A percentile compares a stretch with the other conserved stretches of the same genome.
Conservation (phyloP, 2,797 vertebrate genomes). For the Pipistrellus pygmaeus region DNA sequence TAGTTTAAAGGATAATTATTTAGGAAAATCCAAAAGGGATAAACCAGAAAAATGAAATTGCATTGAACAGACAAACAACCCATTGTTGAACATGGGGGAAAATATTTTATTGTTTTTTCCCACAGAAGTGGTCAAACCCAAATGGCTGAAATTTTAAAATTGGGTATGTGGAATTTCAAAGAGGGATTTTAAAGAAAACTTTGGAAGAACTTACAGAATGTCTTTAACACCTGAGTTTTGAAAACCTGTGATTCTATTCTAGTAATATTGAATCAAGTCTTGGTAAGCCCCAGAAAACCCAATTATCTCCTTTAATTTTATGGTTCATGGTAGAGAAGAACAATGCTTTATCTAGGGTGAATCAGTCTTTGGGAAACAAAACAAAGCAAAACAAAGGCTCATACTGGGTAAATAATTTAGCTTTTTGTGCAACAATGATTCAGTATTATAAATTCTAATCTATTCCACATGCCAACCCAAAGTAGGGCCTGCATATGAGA, state of each 20-base stretch:
- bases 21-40: neutral
- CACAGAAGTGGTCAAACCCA: neutral
- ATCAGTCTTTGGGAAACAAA: neutral
- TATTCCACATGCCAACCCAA: conserved; percentile 6
- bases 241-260: neutral
- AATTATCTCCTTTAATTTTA: conserved; percentile 51
- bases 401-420: conserved; percentile 25
- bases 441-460: conserved; percentile 10
- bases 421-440: neutral
- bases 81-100: neutral
- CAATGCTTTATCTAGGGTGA: conserved; percentile 19
- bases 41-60: neutral
- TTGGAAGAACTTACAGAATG: neutral
- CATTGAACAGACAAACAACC: neutral
- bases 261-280: neutral
- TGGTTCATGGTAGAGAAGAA: neutral
- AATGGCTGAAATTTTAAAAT: conserved; percentile 17
- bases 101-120: neutral
- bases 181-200: neutral
- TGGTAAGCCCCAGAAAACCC: neutral
- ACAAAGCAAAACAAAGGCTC: conserved; percentile 19
- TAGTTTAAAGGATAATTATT: neutral
- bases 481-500: neutral
- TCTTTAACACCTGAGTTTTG: neutral
- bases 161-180: neutral